Evolutionary conservation across 2,888 invertebrate genomes (phyloP), one percentile per base, ranked within the genome.

Genomic region (Drosophila greeni): DNA sequence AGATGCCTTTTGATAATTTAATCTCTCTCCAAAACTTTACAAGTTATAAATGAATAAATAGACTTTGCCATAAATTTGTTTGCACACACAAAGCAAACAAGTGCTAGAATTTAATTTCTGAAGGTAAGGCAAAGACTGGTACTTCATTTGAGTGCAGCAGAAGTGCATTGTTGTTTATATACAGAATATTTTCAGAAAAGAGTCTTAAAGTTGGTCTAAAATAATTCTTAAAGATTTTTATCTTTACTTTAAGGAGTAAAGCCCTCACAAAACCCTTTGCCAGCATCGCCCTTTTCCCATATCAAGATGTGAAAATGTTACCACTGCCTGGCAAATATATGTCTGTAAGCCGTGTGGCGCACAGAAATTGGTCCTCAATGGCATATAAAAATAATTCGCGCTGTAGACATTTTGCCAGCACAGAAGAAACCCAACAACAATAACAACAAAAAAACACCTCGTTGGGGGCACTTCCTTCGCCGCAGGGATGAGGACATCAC

Each of bases 371-470:
- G 82, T 84, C 82, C 78, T 75, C 67, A 54, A 75, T 73, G 84
- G 64, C 75, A 69, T 66, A 79, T 79, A 82, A 78, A 84, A 82
- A 82, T 84, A 84, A 81, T 84, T 81, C 78, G 71, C 79, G 68
- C 71, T 73, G 84, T 75, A 77, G 76, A 75, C 80, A 74, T 72
- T 84, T 78, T 80, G 64, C 75, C 74, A 74, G 72, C 72, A 78
- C 69, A 84, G 68, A 69, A 70, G 68, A 65, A 73, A 52, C 23
- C 12, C 33, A 29, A 39, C 26, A 39, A 36, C 5, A 34, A 26
- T 2, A 26, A 36, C 18, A 11, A n/a, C 11, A 18, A 34, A 34
- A 39, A 26, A 24, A 40, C 45, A 45, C 45, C 18, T 45, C 29
- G 26, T 29, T 29, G 16, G 29, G 20, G 20, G n/a, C 20, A 14